Base-by-base conservation (phyloP, 2,113 vertebrate species). In the Microcebus ravelobensis region DNA sequence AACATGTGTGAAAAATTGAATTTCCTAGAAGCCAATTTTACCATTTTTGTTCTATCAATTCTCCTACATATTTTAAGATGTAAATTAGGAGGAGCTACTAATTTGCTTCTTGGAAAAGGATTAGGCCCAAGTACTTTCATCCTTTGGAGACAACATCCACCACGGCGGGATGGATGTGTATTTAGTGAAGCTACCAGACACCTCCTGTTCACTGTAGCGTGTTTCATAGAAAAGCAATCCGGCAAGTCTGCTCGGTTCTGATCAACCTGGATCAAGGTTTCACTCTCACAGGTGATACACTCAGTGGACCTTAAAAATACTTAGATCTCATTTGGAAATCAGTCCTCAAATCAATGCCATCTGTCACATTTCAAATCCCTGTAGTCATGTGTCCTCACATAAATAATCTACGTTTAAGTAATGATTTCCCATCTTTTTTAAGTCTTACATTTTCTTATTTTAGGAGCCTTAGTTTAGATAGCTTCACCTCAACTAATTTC, bases 61-160 rank as follows among this genome's bases (percentile, higher is more conserved):
- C 70, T 80, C 29, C 7, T 92, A 34, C 63, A 80, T 90, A 90
- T 95, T 91, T 93, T 88, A 91, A 96, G 48, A 93, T 89, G 13
- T 39, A 82, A 79, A 86, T 88, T 86, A 70, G 31, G 39, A 94
- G 81, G 79, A 76, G 0, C 4, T 42, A 86, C 34, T 81, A 85
- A 91, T 57, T 50, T 76, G 23, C 13, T 63, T 93, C 8, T 93
- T 86, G 55, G 20, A 63, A 85, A 95, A 90, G 10, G 5, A 80
- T 63, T 74, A 91, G 6, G 15, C 59, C 34, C 25, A 65, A 23
- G 89, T 42, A 55, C 8, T 61, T 93, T 87, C 52, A 39, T 80
- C 34, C 31, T 87, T 94, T 80, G 29, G 27, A 77, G 79, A 87
- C 73, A 94, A 52, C 45, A 67, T 7, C 3, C 21, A 21, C 61